Base-by-base conservation (phyloP, 2,113 vertebrate genomes). In the Notarius quadriscutis region DNA sequence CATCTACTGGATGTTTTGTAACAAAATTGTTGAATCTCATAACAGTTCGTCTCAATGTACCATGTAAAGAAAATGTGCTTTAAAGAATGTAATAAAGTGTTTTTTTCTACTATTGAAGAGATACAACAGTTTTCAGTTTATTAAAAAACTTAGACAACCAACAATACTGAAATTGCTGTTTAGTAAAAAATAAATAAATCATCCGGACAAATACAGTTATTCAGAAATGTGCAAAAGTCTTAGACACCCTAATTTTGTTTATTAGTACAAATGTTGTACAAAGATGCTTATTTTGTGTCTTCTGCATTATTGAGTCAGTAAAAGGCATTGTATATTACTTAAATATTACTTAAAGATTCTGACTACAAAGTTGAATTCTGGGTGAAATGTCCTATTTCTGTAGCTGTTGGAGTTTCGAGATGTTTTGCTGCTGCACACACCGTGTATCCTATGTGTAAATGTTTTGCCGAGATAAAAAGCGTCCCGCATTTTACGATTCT, bases 71-170 rank as follows among this genome's bases (percentile, higher is more conserved):
- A 91, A 92, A 94, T 93, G 94, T 95, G 93, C 92, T 94, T 94
- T 95, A 93, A 95, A 94, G 93, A 95, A 95, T 95, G 95, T 95
- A 95, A 95, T 95, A 95, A 92, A 95, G 93, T 91, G 88, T 14
- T 1, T 88, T 93, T 94, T 94, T 91, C 93, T 94, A 92, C 88
- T 94, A 93, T 92, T 91, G 30, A 93, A 90, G 74, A 41, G 34
- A 41, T 41, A 41, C 34, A 41, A 41, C 34, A 85, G 77, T 84
- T 92, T 53, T 92, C 62, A 17, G 53, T 81, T 69, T 20, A 5
- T 25, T 5, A 25, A 25, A 77, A 25, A 20, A 69, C 25, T 60
- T 22, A 20, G 58, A 22, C 58, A 22, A 22, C 6, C 9, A 34
- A 71, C 15, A 5, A 15, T 7, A 71, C 14, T 71, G 27, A 71